Percentiles rank a stretch among this genome's conserved stretches.
Conservation (phyloP, 2,797 vertebrate species). For the Euphonia xanthogaster region DNA sequence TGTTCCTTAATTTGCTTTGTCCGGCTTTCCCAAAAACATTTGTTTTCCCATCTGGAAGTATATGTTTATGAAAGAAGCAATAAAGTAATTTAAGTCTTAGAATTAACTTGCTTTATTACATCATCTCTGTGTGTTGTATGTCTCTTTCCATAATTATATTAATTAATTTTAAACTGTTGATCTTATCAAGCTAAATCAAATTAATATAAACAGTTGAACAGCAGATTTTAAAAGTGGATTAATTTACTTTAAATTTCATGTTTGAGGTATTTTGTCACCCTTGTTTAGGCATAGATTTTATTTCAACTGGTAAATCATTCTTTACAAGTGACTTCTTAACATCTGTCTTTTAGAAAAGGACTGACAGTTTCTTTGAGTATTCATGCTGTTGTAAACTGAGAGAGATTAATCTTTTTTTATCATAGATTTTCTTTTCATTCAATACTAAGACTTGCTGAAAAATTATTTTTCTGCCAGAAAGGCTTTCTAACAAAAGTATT, state of each 20-base stretch:
- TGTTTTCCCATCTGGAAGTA: background rate
- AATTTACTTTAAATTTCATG: background rate
- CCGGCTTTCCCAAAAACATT: background rate
- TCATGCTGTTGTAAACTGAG: background rate
- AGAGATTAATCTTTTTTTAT: background rate
- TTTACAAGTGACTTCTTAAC: background rate
- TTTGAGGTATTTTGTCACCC: background rate
- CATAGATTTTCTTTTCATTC: background rate
- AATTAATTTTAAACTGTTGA: background rate
- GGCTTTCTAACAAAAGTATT: background rate
- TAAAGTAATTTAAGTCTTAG: background rate
- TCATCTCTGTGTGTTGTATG: background rate
- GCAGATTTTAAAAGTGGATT: background rate
- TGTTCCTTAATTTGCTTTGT: background rate
- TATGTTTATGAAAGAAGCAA: background rate
- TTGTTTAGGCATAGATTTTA: background rate
- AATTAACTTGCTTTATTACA: background rate
- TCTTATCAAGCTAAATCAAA: conserved; percentile 9
- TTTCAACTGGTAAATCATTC: background rate
- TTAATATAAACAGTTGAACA: background rate
- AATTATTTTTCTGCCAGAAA: background rate
- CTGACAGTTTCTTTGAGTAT: background rate
- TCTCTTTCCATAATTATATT: background rate
- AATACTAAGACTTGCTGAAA: background rate
- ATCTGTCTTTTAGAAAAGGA: background rate